phyloP scores from a whole-genome alignment of 2,888 invertebrate species.

The Polyploca ridens region DNA sequence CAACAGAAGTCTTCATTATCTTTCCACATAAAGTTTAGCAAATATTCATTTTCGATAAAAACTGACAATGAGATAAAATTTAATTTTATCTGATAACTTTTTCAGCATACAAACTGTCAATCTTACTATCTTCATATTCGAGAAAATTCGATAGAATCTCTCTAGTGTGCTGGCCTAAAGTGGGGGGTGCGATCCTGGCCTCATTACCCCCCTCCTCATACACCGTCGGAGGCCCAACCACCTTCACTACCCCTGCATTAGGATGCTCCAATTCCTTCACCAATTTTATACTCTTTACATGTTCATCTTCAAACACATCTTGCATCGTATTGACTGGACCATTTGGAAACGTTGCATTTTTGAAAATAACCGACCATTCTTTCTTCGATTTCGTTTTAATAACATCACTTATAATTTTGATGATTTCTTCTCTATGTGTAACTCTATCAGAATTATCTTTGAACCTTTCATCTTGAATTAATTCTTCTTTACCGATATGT shows the following conservation, averaged over 20 bases:
- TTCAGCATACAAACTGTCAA: constrained; percentile 82
- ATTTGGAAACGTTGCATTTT: constrained; percentile 91
- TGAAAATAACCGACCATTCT: constrained; percentile 90
- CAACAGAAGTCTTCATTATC: background rate
- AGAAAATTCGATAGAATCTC: constrained; percentile 89
- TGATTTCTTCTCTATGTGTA: constrained; percentile 88
- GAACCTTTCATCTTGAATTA: constrained; percentile 87
- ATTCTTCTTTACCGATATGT: constrained; percentile 83
- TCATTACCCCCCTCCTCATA: constrained; percentile 90
- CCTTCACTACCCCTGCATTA: constrained; percentile 87
- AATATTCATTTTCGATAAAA: constrained; percentile 13
- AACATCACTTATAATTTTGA: constrained; percentile 85
- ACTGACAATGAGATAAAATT: background rate
- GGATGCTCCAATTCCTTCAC: constrained; percentile 90
- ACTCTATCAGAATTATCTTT: constrained; percentile 90
- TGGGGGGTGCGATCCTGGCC: constrained; percentile 91
- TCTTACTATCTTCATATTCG: constrained; percentile 85
- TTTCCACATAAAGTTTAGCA: constrained; percentile 8
- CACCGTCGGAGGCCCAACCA: constrained; percentile 94
- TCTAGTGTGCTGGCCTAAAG: constrained; percentile 94
- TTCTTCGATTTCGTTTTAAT: constrained; percentile 86
- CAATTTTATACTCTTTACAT: constrained; percentile 89
- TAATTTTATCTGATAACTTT: constrained; percentile 57
- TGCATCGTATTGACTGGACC: constrained; percentile 95
- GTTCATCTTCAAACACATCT: constrained; percentile 95